Evolutionary conservation across 2,113 vertebrate species (phyloP).

Genomic region (Heterotilapia buettikoferi): DNA sequence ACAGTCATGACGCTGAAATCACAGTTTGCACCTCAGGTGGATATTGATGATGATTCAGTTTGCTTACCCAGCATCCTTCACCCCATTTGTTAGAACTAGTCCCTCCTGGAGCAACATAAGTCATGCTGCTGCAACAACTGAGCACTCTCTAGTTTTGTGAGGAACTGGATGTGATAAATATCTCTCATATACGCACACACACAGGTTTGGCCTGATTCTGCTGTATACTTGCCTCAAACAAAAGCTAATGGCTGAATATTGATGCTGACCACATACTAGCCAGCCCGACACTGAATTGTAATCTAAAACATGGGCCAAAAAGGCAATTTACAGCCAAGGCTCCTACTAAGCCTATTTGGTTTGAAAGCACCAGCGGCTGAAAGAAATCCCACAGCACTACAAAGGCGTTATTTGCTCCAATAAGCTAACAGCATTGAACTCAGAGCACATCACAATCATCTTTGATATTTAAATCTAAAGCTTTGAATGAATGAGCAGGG

Average conservation of each 20-base stretch:
- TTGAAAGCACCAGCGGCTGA: slow-evolving; percentile 32
- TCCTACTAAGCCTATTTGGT: slow-evolving; percentile 5
- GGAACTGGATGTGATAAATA: slow-evolving; percentile 11
- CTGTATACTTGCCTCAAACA: background rate
- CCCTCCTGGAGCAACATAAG: slow-evolving; percentile 41
- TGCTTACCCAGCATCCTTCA: slow-evolving; percentile 57
- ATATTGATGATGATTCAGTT: slow-evolving; percentile 44
- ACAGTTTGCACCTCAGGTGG: background rate
- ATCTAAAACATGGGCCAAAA: background rate
- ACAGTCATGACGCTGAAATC: background rate
- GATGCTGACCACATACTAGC: slow-evolving; percentile 6
- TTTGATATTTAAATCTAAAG: slow-evolving; percentile 70
- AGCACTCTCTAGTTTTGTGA: slow-evolving; percentile 7
- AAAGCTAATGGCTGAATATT: background rate
- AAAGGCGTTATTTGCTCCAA: slow-evolving; percentile 43
- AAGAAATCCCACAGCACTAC: slow-evolving; percentile 47
- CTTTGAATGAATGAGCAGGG: slow-evolving; percentile 35
- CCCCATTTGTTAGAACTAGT: slow-evolving; percentile 49
- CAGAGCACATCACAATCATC: slow-evolving; percentile 33
- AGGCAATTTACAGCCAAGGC: background rate
- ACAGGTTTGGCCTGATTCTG: background rate
- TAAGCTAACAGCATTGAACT: slow-evolving; percentile 45
- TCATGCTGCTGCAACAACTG: slow-evolving; percentile 37
- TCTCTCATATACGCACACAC: background rate
- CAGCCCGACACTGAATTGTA: background rate